Conservation (phyloP, 2,888 invertebrate species). For the Pherbina coryleti region DNA sequence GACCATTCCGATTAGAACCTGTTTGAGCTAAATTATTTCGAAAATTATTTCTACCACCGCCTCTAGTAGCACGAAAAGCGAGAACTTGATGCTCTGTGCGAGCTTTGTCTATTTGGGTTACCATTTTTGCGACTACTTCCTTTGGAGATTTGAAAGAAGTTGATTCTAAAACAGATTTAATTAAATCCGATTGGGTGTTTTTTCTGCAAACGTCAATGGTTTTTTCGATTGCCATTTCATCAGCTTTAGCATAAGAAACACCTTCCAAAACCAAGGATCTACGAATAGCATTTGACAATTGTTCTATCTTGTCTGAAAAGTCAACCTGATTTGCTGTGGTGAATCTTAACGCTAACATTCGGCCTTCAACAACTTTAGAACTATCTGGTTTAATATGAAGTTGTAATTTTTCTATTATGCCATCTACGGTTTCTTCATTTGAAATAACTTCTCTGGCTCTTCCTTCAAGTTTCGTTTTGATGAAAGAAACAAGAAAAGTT, state of each 20-base stretch:
- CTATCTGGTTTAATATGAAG: not conserved
- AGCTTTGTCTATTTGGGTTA: too few species aligned
- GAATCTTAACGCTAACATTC: too few species aligned
- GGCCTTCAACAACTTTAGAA: not conserved
- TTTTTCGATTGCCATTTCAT: too few species aligned
- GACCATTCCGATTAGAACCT: too few species aligned
- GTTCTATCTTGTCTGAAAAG: not conserved
- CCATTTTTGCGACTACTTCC: not conserved
- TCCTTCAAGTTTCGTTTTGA: not conserved
- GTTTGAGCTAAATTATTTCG: not conserved
- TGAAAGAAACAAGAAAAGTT: not conserved
- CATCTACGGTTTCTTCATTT: not conserved
- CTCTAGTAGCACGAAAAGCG: not conserved
- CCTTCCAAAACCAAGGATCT: not conserved
- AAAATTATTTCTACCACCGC: not conserved
- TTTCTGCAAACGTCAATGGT: too few species aligned
- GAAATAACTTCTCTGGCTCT: not conserved
- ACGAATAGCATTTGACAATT: conserved; percentile 1
- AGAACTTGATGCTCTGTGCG: conserved; percentile 3
- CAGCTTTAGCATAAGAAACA: not conserved
- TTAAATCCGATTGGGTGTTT: not conserved
- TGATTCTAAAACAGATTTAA: not conserved
- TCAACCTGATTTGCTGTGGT: not conserved
- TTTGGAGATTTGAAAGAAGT: not conserved
- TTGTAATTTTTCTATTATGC: not conserved